Evolutionary conservation across 2,888 invertebrate genomes (phyloP).

Genomic region (Andrena bucephala): DNA sequence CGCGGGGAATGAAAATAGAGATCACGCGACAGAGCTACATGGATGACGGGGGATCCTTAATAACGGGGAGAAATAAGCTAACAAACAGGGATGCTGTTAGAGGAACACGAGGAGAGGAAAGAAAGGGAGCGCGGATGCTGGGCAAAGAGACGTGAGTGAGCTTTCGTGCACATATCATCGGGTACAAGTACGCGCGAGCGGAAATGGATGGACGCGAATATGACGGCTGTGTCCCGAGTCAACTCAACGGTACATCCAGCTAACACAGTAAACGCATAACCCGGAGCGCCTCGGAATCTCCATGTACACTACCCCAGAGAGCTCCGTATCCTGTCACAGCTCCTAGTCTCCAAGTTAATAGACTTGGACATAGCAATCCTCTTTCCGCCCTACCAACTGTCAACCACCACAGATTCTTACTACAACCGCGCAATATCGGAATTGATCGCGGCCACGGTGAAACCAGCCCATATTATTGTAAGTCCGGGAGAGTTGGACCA

Average conservation of each 20-base stretch:
- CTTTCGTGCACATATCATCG: slow-evolving; percentile 11
- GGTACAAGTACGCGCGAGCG: slow-evolving; percentile 13
- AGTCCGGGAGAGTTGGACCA: too few relatives aligned
- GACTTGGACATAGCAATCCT: slow-evolving; percentile 73
- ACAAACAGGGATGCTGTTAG: slow-evolving; percentile 13
- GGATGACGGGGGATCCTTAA: slow-evolving; percentile 15
- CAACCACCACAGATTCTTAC: slow-evolving; percentile 11
- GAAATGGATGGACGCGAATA: slow-evolving; percentile 54
- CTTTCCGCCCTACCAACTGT: slow-evolving; percentile 48
- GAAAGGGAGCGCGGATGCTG: background rate
- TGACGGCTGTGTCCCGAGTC: slow-evolving; percentile 43
- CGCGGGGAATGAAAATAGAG: background rate
- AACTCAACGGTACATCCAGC: slow-evolving; percentile 39
- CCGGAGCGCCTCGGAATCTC: slow-evolving; percentile 57
- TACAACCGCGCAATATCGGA: background rate
- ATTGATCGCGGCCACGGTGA: too few relatives aligned
- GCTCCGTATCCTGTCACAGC: slow-evolving; percentile 73
- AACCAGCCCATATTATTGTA: too few relatives aligned
- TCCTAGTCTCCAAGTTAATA: slow-evolving; percentile 75
- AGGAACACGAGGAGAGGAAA: background rate
- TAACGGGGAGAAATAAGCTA: slow-evolving; percentile 35
- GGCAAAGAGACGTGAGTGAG: background rate
- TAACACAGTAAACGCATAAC: slow-evolving; percentile 49
- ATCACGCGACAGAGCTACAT: slow-evolving; percentile 13
- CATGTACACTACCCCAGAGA: slow-evolving; percentile 68